Base-by-base conservation (phyloP, 1,140 invertebrate species). In the Ganaspis sp. region DNA sequence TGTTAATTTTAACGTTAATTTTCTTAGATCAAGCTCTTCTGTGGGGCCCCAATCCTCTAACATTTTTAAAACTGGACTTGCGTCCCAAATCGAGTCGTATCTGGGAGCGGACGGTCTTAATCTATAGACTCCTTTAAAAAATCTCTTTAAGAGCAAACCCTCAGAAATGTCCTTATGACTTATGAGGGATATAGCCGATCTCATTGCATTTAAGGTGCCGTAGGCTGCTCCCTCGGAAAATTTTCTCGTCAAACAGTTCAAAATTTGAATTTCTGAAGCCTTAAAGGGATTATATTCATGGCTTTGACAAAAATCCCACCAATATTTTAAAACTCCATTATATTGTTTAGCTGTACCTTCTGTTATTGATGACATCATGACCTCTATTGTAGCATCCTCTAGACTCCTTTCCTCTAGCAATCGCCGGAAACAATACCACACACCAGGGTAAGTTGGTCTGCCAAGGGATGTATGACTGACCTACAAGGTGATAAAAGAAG, bases 331-430 rank as follows among this genome's bases (percentile, higher is more conserved):
- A 3, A 73, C 77, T 1, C 73, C 73, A 37, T 49, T 70, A 53
- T 81, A 81, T n/a, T 79, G 77, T 70, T 75, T 81, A 0, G 70
- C 23, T 12, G 80, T 77, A 9, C 53, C 69, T 6, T 74, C n/a
- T 11, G 75, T 69, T 37, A 79, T 40, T 4, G 77, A 79, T 34
- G 77, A 53, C 5, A 72, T 2, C 3, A 78, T 21, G 21, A 79
- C 23, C 72, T 81, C 37, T 1, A 79, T 9, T n/a, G 80, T 69
- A n/a, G 74, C 75, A 23, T 11, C 23, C 0, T 76, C 70, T 9
- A 79, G 17, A 17, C 72, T 73, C 54, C 23, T 70, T 40, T 37
- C 34, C 34, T 17, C 2, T 15, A 70, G 70, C 4, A 69, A 21
- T 37, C 73, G 15, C 54, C 75, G 26, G 58, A 34, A 34, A 77